Base-by-base conservation (phyloP, 2,888 invertebrate genomes). In the Amiota mariae region DNA sequence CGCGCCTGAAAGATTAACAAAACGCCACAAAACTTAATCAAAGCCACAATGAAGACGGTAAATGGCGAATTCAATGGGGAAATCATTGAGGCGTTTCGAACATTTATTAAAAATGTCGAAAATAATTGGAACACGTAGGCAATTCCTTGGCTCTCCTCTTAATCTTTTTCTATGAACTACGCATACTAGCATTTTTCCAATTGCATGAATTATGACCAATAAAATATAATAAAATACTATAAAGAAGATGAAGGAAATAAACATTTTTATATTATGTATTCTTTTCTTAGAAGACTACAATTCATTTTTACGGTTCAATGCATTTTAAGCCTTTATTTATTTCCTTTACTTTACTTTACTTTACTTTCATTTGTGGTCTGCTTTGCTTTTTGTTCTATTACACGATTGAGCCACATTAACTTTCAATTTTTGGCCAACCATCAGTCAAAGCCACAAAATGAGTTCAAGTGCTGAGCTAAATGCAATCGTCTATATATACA, bases 81-180 rank as follows among this genome's bases (percentile, higher is more conserved):
- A 61, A 24, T 49, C 68, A 68, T 20, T 75, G 75, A 74, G 72
- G 75, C 80, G 71, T 75, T 75, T 72, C 73, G 18, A 63, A 78
- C 78, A 85, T 83, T 79, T 85, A 77, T 82, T 80, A 80, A 75
- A 77, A 80, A 82, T 82, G 83, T 82, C 81, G 79, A 79, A 83
- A 77, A 76, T 85, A 82, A 82, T 82, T 82, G 82, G 79, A 79
- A 75, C 82, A 83, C 84, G 85, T 85, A 83, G 79, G 67, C 54
- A 71, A 68, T 51, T 66, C 68, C 20, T 15, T 76, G 71, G 36
- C 36, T 6, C 36, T 2, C 36, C 36, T 6, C 36, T 36, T 6
- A 36, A 36, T 36, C 36, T 36, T 36, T 36, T 2, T 6, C 36
- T 36, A 36, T 36, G 36, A 36, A 36, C 36, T 24, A 24, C 1